Conservation (phyloP, 2,113 vertebrate genomes). For the Callospermophilus lateralis region DNA sequence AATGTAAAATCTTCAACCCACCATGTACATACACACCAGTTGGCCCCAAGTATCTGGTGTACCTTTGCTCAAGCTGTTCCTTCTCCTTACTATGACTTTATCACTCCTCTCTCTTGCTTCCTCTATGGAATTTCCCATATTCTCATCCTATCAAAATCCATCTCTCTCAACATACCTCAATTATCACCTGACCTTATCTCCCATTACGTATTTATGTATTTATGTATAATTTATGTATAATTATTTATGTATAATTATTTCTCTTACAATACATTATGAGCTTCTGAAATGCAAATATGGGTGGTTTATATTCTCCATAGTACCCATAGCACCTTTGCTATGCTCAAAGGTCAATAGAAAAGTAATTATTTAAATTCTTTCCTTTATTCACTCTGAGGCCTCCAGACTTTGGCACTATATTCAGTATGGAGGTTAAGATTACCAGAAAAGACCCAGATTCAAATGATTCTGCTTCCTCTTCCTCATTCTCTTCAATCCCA, state of each 20-base stretch:
- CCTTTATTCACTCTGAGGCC: background rate
- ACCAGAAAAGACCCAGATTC: background rate
- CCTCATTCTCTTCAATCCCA: background rate
- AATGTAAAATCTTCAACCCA: background rate
- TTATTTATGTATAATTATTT: conserved; percentile 25
- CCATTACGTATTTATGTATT: background rate
- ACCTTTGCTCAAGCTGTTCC: background rate
- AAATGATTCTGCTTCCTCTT: background rate
- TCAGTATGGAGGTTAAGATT: background rate
- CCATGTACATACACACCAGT: background rate
- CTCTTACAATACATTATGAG: background rate
- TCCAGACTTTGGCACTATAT: background rate
- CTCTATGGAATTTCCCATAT: background rate
- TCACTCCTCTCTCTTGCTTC: background rate
- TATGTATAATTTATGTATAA: conserved; percentile 11
- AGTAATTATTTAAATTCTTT: background rate
- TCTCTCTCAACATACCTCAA: background rate
- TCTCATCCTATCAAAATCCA: background rate
- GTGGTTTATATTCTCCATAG: background rate
- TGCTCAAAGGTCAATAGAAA: conserved; percentile 5
- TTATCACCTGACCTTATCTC: background rate
- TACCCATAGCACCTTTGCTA: background rate
- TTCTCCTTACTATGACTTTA: background rate
- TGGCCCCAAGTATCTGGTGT: background rate
- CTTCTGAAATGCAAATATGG: background rate